A percentile compares a stretch with the other conserved stretches of the same genome.
These are phyloP conservation scores for Pseudomyrmex cubaensis DNA, from an alignment of 1,140 invertebrate genomes.

Conservation along the genomic window DNA sequence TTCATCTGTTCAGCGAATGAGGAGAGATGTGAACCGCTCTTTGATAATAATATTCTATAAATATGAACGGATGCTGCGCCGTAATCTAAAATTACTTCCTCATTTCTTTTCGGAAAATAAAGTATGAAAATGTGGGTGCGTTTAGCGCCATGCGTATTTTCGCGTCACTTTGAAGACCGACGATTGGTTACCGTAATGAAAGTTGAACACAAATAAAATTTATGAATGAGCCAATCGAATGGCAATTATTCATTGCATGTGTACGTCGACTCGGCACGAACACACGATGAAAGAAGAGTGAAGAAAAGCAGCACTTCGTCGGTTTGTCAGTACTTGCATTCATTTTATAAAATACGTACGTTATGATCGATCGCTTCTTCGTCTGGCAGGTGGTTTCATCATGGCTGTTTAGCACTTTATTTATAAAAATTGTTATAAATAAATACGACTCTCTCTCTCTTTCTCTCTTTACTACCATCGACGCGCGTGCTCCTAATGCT, in stretches of 20 bases:
- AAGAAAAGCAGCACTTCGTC: constrained; percentile 6
- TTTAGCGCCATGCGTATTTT: constrained; percentile 1
- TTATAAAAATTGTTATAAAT: constrained; percentile 72
- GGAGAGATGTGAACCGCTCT: constrained; percentile 24
- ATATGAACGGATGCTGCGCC: constrained; percentile 1
- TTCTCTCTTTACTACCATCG: not conserved
- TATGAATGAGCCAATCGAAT: constrained; percentile 5
- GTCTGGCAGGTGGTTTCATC: constrained; percentile 45
- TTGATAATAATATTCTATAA: constrained; percentile 42
- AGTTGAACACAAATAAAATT: not conserved
- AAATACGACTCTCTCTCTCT: constrained; percentile 41
- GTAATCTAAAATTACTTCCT: constrained; percentile 22
- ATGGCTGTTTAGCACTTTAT: constrained; percentile 66
- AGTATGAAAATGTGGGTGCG: not conserved
- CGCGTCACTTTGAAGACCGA: no score
- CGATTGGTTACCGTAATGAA: no score
- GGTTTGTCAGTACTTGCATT: constrained; percentile 2
- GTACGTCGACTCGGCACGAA: constrained; percentile 7
- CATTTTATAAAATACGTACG: not conserved
- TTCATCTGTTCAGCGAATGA: constrained; percentile 11
- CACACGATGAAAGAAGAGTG: not conserved
- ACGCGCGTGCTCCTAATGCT: constrained; percentile 8
- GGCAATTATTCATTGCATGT: constrained; percentile 24
- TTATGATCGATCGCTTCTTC: constrained; percentile 43
- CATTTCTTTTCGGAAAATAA: not conserved